Base-by-base conservation (phyloP, 2,113 vertebrate genomes). In the Dipodomys ordii region DNA sequence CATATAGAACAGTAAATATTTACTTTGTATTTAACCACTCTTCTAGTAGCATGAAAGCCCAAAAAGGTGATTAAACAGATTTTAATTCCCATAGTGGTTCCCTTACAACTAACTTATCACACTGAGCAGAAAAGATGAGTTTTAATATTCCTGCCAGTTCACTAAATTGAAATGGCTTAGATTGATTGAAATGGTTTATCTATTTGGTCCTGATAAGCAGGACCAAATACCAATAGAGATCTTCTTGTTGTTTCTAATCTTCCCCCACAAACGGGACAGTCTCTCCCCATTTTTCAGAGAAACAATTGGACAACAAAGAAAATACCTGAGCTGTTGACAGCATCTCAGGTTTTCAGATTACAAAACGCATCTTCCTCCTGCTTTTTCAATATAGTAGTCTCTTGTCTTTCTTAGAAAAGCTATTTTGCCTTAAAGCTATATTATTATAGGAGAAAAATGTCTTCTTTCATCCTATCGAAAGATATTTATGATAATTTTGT, bases 381-480 rank as follows among this genome's bases (percentile, higher is more conserved):
- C 27, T 64, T 85, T 81, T 62, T 18, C 87, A 92, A 81, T 23
- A 77, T 32, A n/a, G n/a, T 20, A 71, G 7, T 23, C 18, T 7
- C 28, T 88, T 72, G 5, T 73, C 28, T 57, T 28, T 35, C 71
- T 87, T 16, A 82, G 73, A 81, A 91, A 79, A 84, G 25, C 19
- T 60, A 7, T 88, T 60, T 88, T 19, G 49, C 20, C 3, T 44
- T 87, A 84, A 69, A 27, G 8, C 16, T 78, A 8, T 79, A 85
- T 87, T 83, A 62, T 93, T 5, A 28, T 1, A 1, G 46, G 46
- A 93, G 25, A 90, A 39, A 87, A 64, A 77, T 73, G 28, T 46
- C 30, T 89, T 90, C 69, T 27, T 22, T 93, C 71, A 71, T 69
- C 6, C 72, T 88, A 25, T 89, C 79, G 93, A 69, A 86, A 96